These are phyloP conservation scores for Drosophila takahashii DNA, from an alignment of 1,140 invertebrate species.

Conservation along the genomic window DNA sequence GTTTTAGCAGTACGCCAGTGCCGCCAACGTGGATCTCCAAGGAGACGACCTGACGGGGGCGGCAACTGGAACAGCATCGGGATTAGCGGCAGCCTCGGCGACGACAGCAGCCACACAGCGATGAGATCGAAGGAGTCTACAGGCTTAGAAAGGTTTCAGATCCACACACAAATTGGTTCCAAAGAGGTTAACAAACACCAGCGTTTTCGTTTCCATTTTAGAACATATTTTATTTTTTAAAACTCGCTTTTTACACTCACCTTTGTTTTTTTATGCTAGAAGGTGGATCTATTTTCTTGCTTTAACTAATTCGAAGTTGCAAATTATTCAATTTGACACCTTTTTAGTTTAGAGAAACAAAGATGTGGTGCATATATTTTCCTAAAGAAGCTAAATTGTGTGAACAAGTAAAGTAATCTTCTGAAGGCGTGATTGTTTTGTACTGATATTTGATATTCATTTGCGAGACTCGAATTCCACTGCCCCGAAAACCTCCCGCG, in stretches of 20 bases:
- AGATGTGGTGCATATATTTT: neutral
- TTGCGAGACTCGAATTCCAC: conserved; percentile 73
- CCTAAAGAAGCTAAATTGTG: neutral
- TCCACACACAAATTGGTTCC: neutral
- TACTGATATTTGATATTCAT: conserved; percentile 46
- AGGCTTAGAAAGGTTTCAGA: conserved; percentile 40
- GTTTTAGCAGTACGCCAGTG: conserved; percentile 84
- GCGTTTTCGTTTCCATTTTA: neutral
- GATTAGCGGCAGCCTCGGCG: conserved; percentile 12
- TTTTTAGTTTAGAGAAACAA: neutral
- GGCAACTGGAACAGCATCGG: conserved; percentile 41
- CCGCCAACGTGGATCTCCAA: conserved; percentile 78
- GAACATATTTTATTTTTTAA: neutral
- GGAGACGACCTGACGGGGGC: conserved; percentile 71
- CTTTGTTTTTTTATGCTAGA: neutral
- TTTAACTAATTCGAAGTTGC: neutral
- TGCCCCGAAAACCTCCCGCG: neutral
- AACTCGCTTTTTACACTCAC: neutral
- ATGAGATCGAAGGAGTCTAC: conserved; percentile 6
- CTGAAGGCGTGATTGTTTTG: conserved; percentile 7
- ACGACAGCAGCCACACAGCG: conserved; percentile 35
- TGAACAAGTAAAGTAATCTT: neutral
- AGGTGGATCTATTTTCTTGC: neutral
- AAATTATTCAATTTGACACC: neutral
- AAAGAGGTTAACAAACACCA: conserved; percentile 1